Evolutionary conservation across 1,140 invertebrate genomes (phyloP), one percentile per base, ranked within the genome.

Genomic region (Coptotermes formosanus): DNA sequence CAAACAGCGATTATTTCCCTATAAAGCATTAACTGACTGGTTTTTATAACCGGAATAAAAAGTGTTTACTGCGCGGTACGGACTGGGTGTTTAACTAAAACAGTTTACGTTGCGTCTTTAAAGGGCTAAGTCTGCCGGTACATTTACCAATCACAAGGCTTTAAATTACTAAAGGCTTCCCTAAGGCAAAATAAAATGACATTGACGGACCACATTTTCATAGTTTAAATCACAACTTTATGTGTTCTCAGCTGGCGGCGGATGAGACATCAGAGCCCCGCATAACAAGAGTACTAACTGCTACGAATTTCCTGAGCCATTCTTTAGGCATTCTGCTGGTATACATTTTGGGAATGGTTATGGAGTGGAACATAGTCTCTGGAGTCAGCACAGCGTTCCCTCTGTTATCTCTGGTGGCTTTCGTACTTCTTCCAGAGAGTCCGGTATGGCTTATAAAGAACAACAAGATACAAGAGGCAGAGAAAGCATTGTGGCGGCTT

Each of bases 241-340:
- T 21, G 52, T 16, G 52, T 75, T 9, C n/a, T 75, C 89, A 95
- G 94, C 94, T 95, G 0, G 92, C 95, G 85, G 91, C 95, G 85
- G 94, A 94, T 32, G 95, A 96, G 90, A 94, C 94, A 84, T 92
- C 95, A 6, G 94, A 95, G 87, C 93, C 95, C 25, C 92, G 93
- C 87, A 88, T 95, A 14, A 91, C 95, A 84, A 94, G 95, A 23
- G 90, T 95, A 30, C 91, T 96, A 1, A 93, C 93, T 8, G 94
- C 94, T 2, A 92, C 93, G 0, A 93, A 94, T 0, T 94, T 95
- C 85, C 93, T 95, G 6, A 93, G 94, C 25, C 95, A 95, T 87
- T 94, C 95, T 0, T 88, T 94, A 8, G 95, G 95, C n/a, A 95
- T 96, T 45, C 90, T 96, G 1, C 89, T 95, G n/a, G 93, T 95